phyloP scores from a whole-genome alignment of 2,113 vertebrate species.

The Ageneiosus marmoratus region DNA sequence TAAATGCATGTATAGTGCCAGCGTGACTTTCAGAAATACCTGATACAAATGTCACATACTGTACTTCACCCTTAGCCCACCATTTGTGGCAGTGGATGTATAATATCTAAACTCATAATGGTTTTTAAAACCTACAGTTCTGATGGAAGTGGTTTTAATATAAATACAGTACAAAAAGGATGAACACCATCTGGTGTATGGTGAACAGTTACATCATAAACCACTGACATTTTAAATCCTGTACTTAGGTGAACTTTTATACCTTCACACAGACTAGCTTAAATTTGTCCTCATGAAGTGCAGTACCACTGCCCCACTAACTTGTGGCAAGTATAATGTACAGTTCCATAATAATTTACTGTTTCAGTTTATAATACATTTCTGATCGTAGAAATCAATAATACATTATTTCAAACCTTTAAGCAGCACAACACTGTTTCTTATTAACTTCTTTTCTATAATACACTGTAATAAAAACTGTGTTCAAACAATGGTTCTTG shows the following conservation, averaged over 20 bases:
- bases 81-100: slow-evolving; percentile 25
- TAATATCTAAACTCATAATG: not conserved
- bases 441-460: not conserved
- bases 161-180: not conserved
- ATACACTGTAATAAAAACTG: not conserved
- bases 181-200: not conserved
- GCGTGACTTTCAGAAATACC: slow-evolving; percentile 36
- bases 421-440: not conserved
- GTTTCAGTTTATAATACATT: not conserved
- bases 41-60: slow-evolving; percentile 40
- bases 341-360: not conserved
- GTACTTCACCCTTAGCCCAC: slow-evolving; percentile 33
- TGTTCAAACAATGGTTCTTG: not conserved
- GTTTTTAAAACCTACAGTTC: slow-evolving; percentile 33
- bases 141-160: not conserved
- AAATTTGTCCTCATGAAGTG: not conserved
- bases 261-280: not conserved
- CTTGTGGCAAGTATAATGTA: not conserved
- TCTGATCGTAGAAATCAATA: not conserved
- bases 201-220: not conserved
- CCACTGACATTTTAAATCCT: not conserved
- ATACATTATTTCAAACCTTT: not conserved
- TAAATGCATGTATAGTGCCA: slow-evolving; percentile 15
- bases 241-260: not conserved
- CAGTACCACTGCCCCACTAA: not conserved